Base-by-base conservation (phyloP, 2,797 vertebrate species). In the Takifugu ocellatus region DNA sequence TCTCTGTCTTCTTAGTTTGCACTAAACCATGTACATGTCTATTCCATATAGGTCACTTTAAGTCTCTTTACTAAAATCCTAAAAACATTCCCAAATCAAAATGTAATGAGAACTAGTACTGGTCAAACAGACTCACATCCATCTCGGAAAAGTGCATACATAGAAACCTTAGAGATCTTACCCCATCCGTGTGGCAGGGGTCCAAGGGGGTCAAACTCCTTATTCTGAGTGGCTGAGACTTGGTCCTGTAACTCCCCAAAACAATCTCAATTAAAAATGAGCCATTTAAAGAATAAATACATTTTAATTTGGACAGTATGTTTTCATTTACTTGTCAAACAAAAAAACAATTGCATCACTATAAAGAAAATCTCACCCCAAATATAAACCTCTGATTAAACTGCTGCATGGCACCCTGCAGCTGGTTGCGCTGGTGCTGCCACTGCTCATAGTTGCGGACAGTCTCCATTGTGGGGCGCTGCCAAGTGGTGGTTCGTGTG, bases 381-480 rank as follows among this genome's bases (percentile, higher is more conserved):
- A 94, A 93, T 54, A 99, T 99, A 73, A 98, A 99, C 56, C 97
- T 94, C 91, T 99, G 97, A 84, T 99, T 99, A 82, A 99, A 99
- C 59, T 97, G 97, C 67, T 99, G 97, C 96, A 99, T 99, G 73
- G 94, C 94, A 16, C 97, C 97, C 83, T 99, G 96, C 25, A 98
- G 91, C 72, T 99, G 96, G 81, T 90, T 99, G 54, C 94, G 95
- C 68, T 98, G 97, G 29, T 93, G 94, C 82, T 99, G 97, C 97
- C 97, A 98, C 71, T 98, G 95, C 75, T 99, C 96, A 0, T 96
- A 99, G 65, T 98, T 99, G 0, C 96, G 92, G 45, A 99, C 94
- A 0, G 96, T 95, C 83, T 99, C 96, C 65, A 95, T 17, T 0
- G 97, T 98, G 9, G 97, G 97, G 5, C 96, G 91, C 82, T 99